These are phyloP conservation scores for Mantis religiosa DNA, from an alignment of 2,888 invertebrate species.

Conservation along the genomic window DNA sequence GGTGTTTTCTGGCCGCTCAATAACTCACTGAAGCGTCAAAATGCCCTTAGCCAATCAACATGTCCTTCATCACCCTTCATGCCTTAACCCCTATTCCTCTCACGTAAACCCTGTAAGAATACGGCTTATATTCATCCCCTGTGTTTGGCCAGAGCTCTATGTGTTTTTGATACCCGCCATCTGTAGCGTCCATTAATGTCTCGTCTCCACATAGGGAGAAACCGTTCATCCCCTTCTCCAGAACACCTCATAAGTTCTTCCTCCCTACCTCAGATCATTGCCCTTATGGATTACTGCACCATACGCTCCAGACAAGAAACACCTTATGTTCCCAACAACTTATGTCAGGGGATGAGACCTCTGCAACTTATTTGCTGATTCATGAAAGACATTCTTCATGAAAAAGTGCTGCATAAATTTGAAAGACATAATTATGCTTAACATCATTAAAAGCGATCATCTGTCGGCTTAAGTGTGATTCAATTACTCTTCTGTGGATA, in stretches of 20 bases:
- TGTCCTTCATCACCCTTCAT: background rate
- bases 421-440: background rate
- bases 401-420: background rate
- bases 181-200: background rate
- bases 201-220: background rate
- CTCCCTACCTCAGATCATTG: background rate
- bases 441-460: too few species aligned
- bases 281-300: background rate
- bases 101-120: background rate
- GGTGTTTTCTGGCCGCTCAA: too few species aligned
- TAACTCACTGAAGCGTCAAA: background rate
- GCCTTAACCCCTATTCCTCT: background rate
- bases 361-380: background rate
- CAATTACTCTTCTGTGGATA: too few species aligned
- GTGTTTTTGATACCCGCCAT: background rate
- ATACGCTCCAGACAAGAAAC: background rate
- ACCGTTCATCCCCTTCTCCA: background rate
- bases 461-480: too few species aligned
- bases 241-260: background rate
- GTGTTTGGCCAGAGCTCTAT: background rate
- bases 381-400: background rate
- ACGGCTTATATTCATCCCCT: background rate
- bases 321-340: background rate
- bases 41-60: background rate
- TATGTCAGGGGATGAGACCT: background rate